Evolutionary conservation across 2,113 vertebrate genomes (phyloP).

Genomic region (Oreotrochilus melanogaster): DNA sequence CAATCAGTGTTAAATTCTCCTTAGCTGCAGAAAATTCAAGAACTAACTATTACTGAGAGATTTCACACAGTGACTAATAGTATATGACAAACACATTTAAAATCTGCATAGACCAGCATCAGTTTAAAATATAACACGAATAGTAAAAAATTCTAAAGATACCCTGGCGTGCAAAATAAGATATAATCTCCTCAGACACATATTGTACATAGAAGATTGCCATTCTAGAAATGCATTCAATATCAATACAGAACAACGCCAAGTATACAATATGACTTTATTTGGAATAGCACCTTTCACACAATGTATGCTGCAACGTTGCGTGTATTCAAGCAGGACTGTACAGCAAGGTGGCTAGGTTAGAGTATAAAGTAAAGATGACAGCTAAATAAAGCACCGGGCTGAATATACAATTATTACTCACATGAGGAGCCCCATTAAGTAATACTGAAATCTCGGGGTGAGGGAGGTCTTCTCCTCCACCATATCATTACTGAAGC

Average conservation of each 20-base stretch:
- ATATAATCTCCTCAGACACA: conserved; percentile 76
- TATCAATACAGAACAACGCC: conserved; percentile 66
- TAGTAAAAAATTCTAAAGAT: conserved; percentile 77
- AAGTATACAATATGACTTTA: conserved; percentile 44
- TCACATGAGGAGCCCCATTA: neutral
- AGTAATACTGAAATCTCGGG: neutral
- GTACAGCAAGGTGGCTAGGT: neutral
- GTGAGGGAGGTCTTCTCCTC: conserved; percentile 51
- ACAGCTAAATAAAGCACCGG: neutral
- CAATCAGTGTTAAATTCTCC: conserved; percentile 91
- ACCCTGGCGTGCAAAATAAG: conserved; percentile 72
- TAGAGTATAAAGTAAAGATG: neutral
- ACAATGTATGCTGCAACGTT: neutral
- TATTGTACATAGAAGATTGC: conserved; percentile 72
- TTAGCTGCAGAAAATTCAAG: conserved; percentile 85
- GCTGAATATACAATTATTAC: neutral
- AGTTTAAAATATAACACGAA: conserved; percentile 77
- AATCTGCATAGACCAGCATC: conserved; percentile 84
- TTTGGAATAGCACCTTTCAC: conserved; percentile 33
- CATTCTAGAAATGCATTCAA: conserved; percentile 63
- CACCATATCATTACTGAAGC: conserved; percentile 35
- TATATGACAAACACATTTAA: conserved; percentile 89
- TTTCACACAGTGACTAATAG: conserved; percentile 90
- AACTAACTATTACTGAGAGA: conserved; percentile 88
- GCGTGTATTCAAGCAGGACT: neutral